Conservation (phyloP, 1,140 invertebrate species). For the Limonius californicus region DNA sequence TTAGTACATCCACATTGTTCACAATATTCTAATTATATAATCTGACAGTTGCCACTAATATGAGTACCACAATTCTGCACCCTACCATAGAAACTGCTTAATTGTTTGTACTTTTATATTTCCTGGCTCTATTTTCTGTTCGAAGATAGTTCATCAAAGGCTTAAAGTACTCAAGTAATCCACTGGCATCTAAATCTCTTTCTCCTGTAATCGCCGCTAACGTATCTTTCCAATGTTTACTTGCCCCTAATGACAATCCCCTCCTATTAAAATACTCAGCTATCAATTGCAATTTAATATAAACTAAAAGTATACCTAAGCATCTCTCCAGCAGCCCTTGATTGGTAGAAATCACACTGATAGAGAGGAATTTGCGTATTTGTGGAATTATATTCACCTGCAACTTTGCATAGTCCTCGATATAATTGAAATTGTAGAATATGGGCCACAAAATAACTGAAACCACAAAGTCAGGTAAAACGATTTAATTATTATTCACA, state of each 20-base stretch:
- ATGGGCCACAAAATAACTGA: conserved; percentile 60
- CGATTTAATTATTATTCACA: too few relatives aligned
- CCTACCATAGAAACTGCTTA: background rate
- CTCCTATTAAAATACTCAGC: conserved; percentile 44
- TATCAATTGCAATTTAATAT: too few relatives aligned
- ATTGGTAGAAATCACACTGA: conserved; percentile 57
- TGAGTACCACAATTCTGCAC: too few relatives aligned
- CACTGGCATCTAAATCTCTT: conserved; percentile 50
- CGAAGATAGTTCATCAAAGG: conserved; percentile 44
- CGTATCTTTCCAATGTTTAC: conserved; percentile 60
- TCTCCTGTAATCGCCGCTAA: conserved; percentile 57
- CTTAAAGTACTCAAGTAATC: conserved; percentile 49
- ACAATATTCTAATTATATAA: too few relatives aligned
- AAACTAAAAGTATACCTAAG: conserved; percentile 17
- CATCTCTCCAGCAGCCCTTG: background rate
- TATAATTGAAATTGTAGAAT: conserved; percentile 64
- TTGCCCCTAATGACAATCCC: conserved; percentile 57
- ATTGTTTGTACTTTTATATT: background rate
- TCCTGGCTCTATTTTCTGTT: too few relatives aligned
- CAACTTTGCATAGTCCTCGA: conserved; percentile 55
- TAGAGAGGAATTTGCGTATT: conserved; percentile 48
- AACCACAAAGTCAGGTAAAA: too few relatives aligned
- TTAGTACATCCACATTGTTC: too few relatives aligned
- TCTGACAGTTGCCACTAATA: too few relatives aligned
- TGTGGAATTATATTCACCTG: conserved; percentile 51